A percentile compares a stretch with the other conserved stretches of the same genome.
phyloP scores from a whole-genome alignment of 2,113 vertebrate genomes.

The Crotalus tigris region DNA sequence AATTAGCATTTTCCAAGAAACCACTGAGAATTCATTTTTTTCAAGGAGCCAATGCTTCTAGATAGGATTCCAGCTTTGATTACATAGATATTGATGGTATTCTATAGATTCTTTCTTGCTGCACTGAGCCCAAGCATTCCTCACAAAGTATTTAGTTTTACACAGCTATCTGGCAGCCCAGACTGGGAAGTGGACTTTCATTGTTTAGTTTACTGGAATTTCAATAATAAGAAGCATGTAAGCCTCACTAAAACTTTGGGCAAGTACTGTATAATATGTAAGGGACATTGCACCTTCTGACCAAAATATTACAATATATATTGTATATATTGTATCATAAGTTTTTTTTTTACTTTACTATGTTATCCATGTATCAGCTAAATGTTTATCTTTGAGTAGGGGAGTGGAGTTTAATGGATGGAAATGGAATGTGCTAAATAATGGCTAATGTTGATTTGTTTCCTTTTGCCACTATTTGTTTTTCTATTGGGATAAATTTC shows the following conservation, averaged over 20 bases:
- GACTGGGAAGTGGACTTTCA: background rate
- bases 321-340: background rate
- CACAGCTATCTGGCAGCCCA: background rate
- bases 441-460: background rate
- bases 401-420: background rate
- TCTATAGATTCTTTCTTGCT: background rate
- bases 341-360: background rate
- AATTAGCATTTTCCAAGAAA: constrained; percentile 44
- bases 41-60: background rate
- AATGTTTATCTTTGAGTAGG: background rate
- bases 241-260: background rate
- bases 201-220: background rate
- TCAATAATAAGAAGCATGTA: background rate
- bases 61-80: background rate
- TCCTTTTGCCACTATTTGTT: background rate
- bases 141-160: background rate
- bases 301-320: background rate
- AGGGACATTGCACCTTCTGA: background rate
- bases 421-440: background rate
- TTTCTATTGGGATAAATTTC: background rate
- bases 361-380: background rate
- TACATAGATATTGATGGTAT: background rate
- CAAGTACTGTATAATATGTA: background rate
- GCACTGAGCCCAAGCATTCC: background rate
- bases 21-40: constrained; percentile 47